Percentiles rank a stretch among this genome's conserved stretches.
Evolutionary conservation across 2,797 vertebrate species (phyloP).

Genomic region (Enteromius afrohamiltoni): DNA sequence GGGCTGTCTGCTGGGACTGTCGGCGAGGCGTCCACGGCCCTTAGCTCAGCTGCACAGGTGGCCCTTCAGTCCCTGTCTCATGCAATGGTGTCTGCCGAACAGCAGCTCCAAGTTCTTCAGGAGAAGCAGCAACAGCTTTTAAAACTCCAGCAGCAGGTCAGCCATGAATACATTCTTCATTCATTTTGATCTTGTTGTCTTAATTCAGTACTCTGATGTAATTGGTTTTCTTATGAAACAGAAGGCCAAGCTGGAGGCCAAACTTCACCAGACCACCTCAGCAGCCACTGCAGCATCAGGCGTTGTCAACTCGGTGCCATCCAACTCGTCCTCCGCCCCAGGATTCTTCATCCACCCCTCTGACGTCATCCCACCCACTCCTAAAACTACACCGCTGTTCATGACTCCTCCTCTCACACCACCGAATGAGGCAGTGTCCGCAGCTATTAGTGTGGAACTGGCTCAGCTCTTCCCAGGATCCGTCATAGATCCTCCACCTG

Average conservation of each 20-base stretch:
- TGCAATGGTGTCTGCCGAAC: slow-evolving; percentile 99
- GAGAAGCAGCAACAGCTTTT: slow-evolving; percentile 99
- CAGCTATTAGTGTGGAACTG: slow-evolving; percentile 94
- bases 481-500: slow-evolving; percentile 92
- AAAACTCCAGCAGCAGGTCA: slow-evolving; percentile 99
- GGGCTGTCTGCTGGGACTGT: slow-evolving; percentile 92
- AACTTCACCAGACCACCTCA: slow-evolving; percentile 97
- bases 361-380: slow-evolving; percentile 97
- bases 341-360: slow-evolving; percentile 99
- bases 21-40: slow-evolving; percentile 95
- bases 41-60: slow-evolving; percentile 98
- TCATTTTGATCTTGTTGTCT: neutral
- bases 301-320: slow-evolving; percentile 95
- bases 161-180: neutral
- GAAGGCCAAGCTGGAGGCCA: slow-evolving; percentile 99
- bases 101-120: slow-evolving; percentile 99
- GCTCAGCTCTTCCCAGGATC: slow-evolving; percentile 97
- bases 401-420: slow-evolving; percentile 99
- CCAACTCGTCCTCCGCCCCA: slow-evolving; percentile 89
- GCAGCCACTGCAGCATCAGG: slow-evolving; percentile 86
- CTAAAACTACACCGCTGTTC: slow-evolving; percentile 98
- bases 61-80: slow-evolving; percentile 99
- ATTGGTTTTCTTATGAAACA: slow-evolving; percentile 64
- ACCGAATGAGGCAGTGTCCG: slow-evolving; percentile 95
- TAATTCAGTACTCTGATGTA: neutral